A percentile compares a stretch with the other conserved stretches of the same genome.
phyloP scores from a whole-genome alignment of 2,113 vertebrate species.

The Orcinus orca region DNA sequence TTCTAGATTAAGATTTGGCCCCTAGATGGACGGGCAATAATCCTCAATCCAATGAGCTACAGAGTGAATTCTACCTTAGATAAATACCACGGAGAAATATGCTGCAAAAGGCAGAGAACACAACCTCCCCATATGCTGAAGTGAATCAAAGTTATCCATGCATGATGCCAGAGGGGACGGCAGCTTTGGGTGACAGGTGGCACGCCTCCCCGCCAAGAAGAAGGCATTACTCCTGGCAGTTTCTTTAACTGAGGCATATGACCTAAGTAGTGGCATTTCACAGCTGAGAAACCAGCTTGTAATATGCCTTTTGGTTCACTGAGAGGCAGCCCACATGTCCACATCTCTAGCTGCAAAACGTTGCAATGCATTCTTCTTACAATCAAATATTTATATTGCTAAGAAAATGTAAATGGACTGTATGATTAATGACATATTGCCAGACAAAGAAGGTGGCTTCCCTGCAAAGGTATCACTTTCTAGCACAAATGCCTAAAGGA shows the following conservation, averaged over 20 bases:
- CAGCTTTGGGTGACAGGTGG: conserved; percentile 62
- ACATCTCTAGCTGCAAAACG: conserved; percentile 48
- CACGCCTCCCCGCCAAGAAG: conserved; percentile 63
- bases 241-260: conserved; percentile 63
- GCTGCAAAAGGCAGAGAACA: conserved; percentile 61
- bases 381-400: conserved; percentile 42
- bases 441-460: conserved; percentile 31
- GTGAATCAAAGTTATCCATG: conserved; percentile 48
- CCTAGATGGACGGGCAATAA: neutral
- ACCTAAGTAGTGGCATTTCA: conserved; percentile 70
- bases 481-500: neutral
- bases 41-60: neutral
- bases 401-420: conserved; percentile 29
- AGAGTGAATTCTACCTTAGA: neutral
- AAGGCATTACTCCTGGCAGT: conserved; percentile 61
- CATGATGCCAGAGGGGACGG: neutral
- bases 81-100: neutral
- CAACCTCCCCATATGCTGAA: conserved; percentile 45
- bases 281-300: conserved; percentile 74
- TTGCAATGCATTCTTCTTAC: neutral
- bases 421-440: neutral
- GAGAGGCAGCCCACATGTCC: conserved; percentile 71
- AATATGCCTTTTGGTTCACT: conserved; percentile 66
- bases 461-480: conserved; percentile 32
- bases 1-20: neutral